Base-by-base conservation (phyloP, 2,888 invertebrate genomes). In the Thera obeliscata region DNA sequence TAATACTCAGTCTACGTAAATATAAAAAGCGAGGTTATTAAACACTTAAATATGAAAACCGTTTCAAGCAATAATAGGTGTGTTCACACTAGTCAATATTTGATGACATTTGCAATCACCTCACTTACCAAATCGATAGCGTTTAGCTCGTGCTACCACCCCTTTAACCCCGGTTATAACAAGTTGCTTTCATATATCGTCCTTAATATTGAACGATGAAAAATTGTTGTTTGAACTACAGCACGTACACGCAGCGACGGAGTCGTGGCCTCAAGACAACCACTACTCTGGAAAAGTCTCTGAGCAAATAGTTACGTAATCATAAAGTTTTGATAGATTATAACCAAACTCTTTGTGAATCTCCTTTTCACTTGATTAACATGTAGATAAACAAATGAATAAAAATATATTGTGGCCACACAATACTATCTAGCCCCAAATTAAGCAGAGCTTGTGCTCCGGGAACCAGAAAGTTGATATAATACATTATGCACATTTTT, bases 221-320 rank as follows among this genome's bases (percentile, higher is more conserved):
- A 74, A 71, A 67, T 70, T 59, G 61, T 67, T 70, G 54, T 69
- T 59, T 68, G 64, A 64, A 55, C 56, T 57, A 64, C 52, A 56
- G 8, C 56, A 3, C 57, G 64, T 60, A 57, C 50, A 48, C 48
- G n/a, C n/a, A n/a, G n/a, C 36, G 49, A 9, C 3, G 12, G 50
- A 12, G 68, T 56, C 22, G 41, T 57, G 41, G 64, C 55, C 6
- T 54, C 55, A 11, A 64, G 57, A 64, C 46, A 52, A 46, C 46
- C 22, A n/a, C 35, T 67, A 59, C 59, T 60, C 56, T 50, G 56
- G 35, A 35, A 60, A 66, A 61, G 36, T 56, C 60, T 48, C 8
- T 12, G 49, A 22, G 36, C 59, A 56, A 22, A 55, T 36, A 33
- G 55, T 55, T 36, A 43, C 55, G 9, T 55, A 55, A 54, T 46